Percentiles rank a stretch among this genome's conserved stretches.
Conservation (phyloP, 2,888 invertebrate species). For the Melieria picta region DNA sequence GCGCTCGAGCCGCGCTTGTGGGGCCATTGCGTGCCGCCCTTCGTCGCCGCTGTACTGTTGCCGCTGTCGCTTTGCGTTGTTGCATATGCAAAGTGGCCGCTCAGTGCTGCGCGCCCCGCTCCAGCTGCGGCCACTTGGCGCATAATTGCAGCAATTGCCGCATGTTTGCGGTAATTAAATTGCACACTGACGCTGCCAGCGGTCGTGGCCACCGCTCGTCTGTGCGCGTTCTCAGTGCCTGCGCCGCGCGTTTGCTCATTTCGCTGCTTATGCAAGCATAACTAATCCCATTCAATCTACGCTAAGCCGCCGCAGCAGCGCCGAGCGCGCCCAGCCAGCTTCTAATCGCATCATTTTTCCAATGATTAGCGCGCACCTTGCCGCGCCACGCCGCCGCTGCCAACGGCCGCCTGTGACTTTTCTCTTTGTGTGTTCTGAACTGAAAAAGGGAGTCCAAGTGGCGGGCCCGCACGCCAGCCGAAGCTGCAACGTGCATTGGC, state of each 20-base stretch:
- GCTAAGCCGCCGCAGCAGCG: background rate
- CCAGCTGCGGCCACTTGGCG: background rate
- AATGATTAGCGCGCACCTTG: background rate
- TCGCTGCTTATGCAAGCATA: slow-evolving; percentile 19
- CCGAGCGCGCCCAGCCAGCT: background rate
- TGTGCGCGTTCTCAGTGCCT: background rate
- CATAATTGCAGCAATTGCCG: slow-evolving; percentile 25
- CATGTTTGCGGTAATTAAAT: slow-evolving; percentile 26
- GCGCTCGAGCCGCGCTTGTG: background rate
- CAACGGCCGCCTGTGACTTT: too few species aligned
- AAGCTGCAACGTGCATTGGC: too few species aligned
- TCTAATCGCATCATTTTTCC: background rate
- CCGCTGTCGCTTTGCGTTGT: background rate
- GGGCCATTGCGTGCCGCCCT: background rate
- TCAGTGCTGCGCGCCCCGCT: slow-evolving; percentile 4
- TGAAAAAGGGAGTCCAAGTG: too few species aligned
- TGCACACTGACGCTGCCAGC: slow-evolving; percentile 14
- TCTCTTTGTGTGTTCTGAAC: too few species aligned
- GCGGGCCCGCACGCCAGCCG: too few species aligned
- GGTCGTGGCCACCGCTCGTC: background rate
- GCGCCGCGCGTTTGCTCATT: background rate
- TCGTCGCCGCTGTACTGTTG: background rate
- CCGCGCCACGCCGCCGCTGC: too few species aligned
- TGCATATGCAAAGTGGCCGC: background rate
- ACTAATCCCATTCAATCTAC: slow-evolving; percentile 22